Base-by-base conservation (phyloP, 2,113 vertebrate species). In the Chinchilla lanigera region DNA sequence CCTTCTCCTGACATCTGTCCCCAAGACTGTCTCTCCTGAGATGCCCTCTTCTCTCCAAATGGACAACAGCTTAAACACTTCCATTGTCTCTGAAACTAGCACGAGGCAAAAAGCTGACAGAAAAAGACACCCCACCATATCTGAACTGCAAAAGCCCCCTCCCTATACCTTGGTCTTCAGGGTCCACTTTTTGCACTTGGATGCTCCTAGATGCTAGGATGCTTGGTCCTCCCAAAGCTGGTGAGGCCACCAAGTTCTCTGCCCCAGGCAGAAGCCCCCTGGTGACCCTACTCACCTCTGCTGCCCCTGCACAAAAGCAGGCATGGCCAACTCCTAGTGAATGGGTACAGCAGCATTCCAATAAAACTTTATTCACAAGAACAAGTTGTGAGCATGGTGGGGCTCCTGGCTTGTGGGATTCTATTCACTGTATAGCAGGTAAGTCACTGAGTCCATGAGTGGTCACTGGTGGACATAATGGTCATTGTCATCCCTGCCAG, bases 341-440 rank as follows among this genome's bases (percentile, higher is more conserved):
- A 5, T 0, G 14, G 24, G 26, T 35, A 0, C 3, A 0, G 0
- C 38, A 1, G 26, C 6, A 17, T 63, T 44, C 33, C 65, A 24
- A 3, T 60, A 35, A 87, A 50, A 28, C 47, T 65, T n/a, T 11
- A 47, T 52, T 63, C 38, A 28, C 44, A 41, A 10, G 38, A 50
- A 11, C 3, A 78, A 20, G 1, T 22, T 3, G 22, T 13, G 22
- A 67, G 58, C 33, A 1, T 1, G 16, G 26, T 52, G 5, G 11
- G 82, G 50, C 13, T 44, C 33, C 1, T 2, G 20, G 26, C 2
- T 5, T 5, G 19, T 65, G 9, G 63, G 33, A 0, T 20, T 47
- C 56, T 33, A 38, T 41, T 0, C 26, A 20, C 56, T 1, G 0
- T 2, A 7, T 0, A 1, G 0, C 0, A 73, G 28, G 3, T 16